These are phyloP conservation scores for Tachina fera DNA, from an alignment of 2,888 invertebrate species.

Conservation along the genomic window DNA sequence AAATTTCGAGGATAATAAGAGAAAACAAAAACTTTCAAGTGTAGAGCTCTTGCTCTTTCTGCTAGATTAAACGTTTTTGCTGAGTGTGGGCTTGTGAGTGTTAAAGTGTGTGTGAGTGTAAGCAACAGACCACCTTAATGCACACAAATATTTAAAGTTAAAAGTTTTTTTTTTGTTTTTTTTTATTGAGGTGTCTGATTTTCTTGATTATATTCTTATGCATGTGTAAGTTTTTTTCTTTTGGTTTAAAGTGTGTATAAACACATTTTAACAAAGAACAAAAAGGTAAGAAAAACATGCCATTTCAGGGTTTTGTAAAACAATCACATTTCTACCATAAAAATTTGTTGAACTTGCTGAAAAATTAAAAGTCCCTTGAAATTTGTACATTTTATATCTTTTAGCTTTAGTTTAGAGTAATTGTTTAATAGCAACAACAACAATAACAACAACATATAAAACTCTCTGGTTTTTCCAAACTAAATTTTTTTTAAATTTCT, in stretches of 20 bases:
- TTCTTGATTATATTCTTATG: slow-evolving; percentile 7
- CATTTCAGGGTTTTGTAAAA: slow-evolving; percentile 62
- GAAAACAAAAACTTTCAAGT: slow-evolving; percentile 9
- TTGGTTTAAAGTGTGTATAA: neutral
- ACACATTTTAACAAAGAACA: neutral
- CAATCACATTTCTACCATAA: slow-evolving; percentile 62
- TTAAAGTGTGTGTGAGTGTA: neutral
- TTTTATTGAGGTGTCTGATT: slow-evolving; percentile 41
- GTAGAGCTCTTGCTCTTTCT: neutral
- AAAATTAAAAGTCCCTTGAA: slow-evolving; percentile 66
- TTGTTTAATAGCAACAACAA: slow-evolving; percentile 57
- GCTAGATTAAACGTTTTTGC: neutral
- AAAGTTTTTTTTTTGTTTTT: neutral
- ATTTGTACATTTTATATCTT: slow-evolving; percentile 34
- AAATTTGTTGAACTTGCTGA: slow-evolving; percentile 63
- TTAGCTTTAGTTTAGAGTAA: slow-evolving; percentile 33
- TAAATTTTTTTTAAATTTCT: neutral
- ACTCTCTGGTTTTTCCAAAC: neutral
- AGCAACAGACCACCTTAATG: neutral
- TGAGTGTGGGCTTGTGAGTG: neutral
- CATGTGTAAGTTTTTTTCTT: slow-evolving; percentile 5
- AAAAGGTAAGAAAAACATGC: slow-evolving; percentile 39
- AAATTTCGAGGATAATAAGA: neutral
- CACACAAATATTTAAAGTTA: slow-evolving; percentile 35
- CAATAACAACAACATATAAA: slow-evolving; percentile 1